A percentile compares a stretch with the other conserved stretches of the same genome.
These are phyloP conservation scores for Diploptera punctata DNA, from an alignment of 2,888 invertebrate species.

Conservation along the genomic window DNA sequence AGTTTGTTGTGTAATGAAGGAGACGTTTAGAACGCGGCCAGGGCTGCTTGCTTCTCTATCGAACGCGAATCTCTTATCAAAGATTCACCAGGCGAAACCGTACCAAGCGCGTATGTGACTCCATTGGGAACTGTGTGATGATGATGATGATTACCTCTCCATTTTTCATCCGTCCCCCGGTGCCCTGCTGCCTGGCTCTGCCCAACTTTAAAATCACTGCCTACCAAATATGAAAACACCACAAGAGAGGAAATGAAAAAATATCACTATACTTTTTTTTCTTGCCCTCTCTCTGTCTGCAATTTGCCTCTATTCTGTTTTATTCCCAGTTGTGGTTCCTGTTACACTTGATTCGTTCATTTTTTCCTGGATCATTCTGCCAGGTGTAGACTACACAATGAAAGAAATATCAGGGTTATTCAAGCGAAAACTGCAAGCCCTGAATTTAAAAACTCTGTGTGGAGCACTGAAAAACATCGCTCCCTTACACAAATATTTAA, in stretches of 20 bases:
- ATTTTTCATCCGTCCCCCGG: constrained; percentile 41
- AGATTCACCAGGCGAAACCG: constrained; percentile 26
- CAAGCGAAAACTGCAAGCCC: no score
- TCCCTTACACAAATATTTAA: no score
- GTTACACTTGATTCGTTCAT: no score
- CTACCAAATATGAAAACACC: background rate
- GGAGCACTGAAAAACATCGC: no score
- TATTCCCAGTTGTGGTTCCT: background rate
- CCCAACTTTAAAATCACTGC: constrained; percentile 6
- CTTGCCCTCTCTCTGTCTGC: no score
- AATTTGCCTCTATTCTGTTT: background rate
- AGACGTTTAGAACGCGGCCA: constrained; percentile 6
- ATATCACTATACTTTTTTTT: background rate
- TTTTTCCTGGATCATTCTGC: no score
- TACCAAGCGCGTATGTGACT: constrained; percentile 25
- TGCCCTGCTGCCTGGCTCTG: background rate
- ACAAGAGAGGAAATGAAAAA: background rate
- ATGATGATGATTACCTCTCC: constrained; percentile 41
- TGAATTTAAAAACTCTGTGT: no score
- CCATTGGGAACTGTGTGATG: constrained; percentile 29
- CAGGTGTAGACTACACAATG: no score
- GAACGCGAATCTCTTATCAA: constrained; percentile 32
- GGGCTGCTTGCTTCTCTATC: background rate
- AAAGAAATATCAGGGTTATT: no score
- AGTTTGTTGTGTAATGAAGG: no score